A percentile compares a stretch with the other conserved stretches of the same genome.
Evolutionary conservation across 2,888 invertebrate genomes (phyloP).

Genomic region (Serrognathus titanus): DNA sequence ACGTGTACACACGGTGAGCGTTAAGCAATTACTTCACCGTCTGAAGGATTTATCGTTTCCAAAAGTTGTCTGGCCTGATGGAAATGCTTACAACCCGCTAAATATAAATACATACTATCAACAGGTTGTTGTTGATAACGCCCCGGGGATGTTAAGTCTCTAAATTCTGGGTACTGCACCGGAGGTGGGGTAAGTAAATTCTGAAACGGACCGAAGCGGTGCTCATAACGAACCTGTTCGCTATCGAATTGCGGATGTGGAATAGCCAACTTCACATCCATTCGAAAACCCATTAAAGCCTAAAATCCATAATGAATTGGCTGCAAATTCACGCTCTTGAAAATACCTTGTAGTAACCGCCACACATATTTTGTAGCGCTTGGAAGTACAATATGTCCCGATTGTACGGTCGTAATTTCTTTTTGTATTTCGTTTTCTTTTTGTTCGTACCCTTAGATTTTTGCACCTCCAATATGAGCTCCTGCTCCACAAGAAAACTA

Average conservation of each 20-base stretch:
- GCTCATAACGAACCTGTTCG: slow-evolving; percentile 91
- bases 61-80: slow-evolving; percentile 84
- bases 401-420: slow-evolving; percentile 67
- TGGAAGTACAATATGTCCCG: slow-evolving; percentile 85
- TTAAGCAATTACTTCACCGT: slow-evolving; percentile 64
- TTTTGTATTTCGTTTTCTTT: slow-evolving; percentile 63
- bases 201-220: slow-evolving; percentile 87
- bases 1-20: not conserved
- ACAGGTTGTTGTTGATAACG: slow-evolving; percentile 53
- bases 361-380: slow-evolving; percentile 90
- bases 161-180: slow-evolving; percentile 85
- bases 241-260: slow-evolving; percentile 89
- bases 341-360: slow-evolving; percentile 86
- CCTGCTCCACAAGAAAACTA: slow-evolving; percentile 70
- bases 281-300: slow-evolving; percentile 86
- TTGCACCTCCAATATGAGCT: slow-evolving; percentile 49
- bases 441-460: slow-evolving; percentile 54
- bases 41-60: slow-evolving; percentile 77
- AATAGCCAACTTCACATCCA: slow-evolving; percentile 81
- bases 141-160: slow-evolving; percentile 73
- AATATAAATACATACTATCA: slow-evolving; percentile 63
- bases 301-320: slow-evolving; percentile 37
- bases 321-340: not conserved
- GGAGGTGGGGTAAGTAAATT: slow-evolving; percentile 85
- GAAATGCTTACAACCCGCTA: slow-evolving; percentile 86